Base-by-base conservation (phyloP, 2,888 invertebrate species). In the Acrobasis suavella region DNA sequence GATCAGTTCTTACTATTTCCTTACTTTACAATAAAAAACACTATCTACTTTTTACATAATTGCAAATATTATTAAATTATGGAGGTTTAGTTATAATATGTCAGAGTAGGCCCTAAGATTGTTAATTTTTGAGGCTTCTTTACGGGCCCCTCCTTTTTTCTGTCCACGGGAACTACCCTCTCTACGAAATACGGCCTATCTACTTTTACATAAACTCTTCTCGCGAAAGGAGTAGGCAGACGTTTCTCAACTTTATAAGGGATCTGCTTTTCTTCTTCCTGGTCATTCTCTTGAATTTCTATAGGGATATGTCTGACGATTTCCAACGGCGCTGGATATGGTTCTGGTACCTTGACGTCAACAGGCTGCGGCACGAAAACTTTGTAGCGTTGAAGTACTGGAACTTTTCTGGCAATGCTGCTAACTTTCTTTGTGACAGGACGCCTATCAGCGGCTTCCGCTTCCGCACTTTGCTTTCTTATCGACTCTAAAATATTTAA, bases 81-180 rank as follows among this genome's bases (percentile, higher is more conserved):
- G 6, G n/a, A 46, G 14, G 46, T 46, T 54, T 54, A 38, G 38
- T 54, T 38, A 15, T 69, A 83, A 67, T 85, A 77, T 65, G 84
- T 76, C 86, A 85, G 85, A 56, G 80, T 67, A 56, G 82, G 86
- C 60, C 82, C 76, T 17, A 85, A 66, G 56, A 83, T 76, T 15
- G 78, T 76, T 42, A 80, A 62, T 63, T 76, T 82, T n/a, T 83
- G 77, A 5, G 75, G 69, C 58, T 73, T 78, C 60, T 51, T 76
- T 2, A 70, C 69, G 2, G 80, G 76, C 16, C 71, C 62, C 42
- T 77, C 75, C 50, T 76, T 78, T 32, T 73, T 80, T 8, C 75
- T 60, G 58, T 78, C 71, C 10, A 75, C 67, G 32, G 82, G 77
- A 62, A 72, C 65, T n/a, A 68, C 64, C n/a, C 77, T 78, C 42